phyloP scores from a whole-genome alignment of 2,113 vertebrate species.

The Melanerpes aurifrons region DNA sequence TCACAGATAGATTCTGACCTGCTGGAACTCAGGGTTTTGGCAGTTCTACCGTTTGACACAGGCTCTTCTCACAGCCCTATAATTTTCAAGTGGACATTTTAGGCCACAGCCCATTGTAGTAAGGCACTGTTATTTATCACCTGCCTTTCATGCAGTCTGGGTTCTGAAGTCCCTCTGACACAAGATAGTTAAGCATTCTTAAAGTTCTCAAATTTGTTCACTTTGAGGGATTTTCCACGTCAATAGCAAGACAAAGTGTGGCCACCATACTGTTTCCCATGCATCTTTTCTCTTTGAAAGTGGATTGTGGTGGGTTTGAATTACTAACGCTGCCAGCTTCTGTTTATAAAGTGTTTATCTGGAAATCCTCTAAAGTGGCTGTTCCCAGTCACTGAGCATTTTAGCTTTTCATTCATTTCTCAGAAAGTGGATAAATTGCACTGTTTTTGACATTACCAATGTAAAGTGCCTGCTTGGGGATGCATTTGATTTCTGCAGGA shows the following conservation, averaged over 20 bases:
- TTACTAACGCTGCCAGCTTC: neutral
- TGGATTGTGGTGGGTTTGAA: neutral
- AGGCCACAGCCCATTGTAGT: neutral
- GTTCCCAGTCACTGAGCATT: neutral
- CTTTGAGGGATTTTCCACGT: slow-evolving; percentile 32
- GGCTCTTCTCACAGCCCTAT: neutral
- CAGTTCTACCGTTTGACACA: neutral
- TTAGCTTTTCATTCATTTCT: slow-evolving; percentile 2
- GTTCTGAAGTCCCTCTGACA: neutral
- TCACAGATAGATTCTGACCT: neutral
- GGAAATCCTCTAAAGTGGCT: neutral
- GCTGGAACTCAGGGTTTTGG: neutral
- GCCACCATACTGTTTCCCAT: neutral
- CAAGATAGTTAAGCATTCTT: neutral
- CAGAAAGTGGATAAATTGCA: neutral
- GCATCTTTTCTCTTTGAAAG: neutral
- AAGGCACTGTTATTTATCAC: neutral
- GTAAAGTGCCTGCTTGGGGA: neutral
- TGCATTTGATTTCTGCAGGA: neutral
- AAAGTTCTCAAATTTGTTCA: neutral
- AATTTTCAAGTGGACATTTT: neutral
- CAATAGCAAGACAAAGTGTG: neutral
- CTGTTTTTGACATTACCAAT: neutral
- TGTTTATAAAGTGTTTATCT: neutral
- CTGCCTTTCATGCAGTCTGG: neutral